Evolutionary conservation across 2,888 invertebrate species (phyloP).

Genomic region (Drosophila multiciliata): DNA sequence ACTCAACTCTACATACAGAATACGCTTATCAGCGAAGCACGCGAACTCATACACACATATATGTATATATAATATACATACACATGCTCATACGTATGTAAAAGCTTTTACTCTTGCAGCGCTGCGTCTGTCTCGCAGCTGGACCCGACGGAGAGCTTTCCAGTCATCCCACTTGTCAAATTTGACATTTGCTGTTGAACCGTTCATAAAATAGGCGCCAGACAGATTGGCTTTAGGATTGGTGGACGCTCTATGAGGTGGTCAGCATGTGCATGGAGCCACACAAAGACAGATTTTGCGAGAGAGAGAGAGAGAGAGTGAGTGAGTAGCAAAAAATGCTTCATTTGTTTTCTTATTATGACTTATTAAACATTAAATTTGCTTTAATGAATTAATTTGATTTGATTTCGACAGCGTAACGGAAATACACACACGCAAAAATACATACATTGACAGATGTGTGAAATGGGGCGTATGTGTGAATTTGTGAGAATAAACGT

Average conservation of each 20-base stretch:
- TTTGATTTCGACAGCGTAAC: constrained; percentile 64
- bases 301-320: not conserved
- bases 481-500: constrained; percentile 4
- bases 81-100: constrained; percentile 1
- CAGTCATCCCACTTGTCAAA: constrained; percentile 61
- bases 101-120: constrained; percentile 20
- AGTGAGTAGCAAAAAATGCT: constrained; percentile 29
- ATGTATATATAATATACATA: not conserved
- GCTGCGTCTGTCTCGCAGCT: constrained; percentile 5
- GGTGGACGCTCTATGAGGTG: constrained; percentile 1
- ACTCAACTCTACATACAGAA: constrained; percentile 25
- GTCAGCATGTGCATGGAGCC: constrained; percentile 20
- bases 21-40: constrained; percentile 40
- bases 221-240: constrained; percentile 60
- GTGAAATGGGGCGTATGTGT: not conserved
- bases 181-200: constrained; percentile 78
- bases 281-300: constrained; percentile 17
- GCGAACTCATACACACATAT: constrained; percentile 1
- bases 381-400: constrained; percentile 77
- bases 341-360: constrained; percentile 60
- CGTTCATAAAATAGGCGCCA: constrained; percentile 76
- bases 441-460: not conserved
- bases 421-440: constrained; percentile 29
- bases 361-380: constrained; percentile 76
- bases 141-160: constrained; percentile 25